Base-by-base conservation (phyloP, 2,888 invertebrate species). In the Sesia apiformis region DNA sequence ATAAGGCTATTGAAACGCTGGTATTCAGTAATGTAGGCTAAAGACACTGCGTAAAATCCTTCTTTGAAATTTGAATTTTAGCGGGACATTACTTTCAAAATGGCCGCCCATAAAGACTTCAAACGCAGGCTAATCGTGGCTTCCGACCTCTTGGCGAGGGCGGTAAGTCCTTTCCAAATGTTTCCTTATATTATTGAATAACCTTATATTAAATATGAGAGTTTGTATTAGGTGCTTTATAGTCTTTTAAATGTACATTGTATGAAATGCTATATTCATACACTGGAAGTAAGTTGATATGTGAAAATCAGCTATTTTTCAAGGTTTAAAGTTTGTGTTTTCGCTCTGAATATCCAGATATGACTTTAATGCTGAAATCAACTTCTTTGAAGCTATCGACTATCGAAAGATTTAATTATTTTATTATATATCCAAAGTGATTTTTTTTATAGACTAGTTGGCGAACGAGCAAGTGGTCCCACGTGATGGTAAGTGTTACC, bases 41-140 rank as follows among this genome's bases (percentile, higher is more conserved):
- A 74, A 76, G 78, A 74, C 73, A 78, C 82, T 79, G 72, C 64
- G 66, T 69, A 65, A 68, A 71, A 71, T 64, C 69, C 70, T 72
- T 79, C 79, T 82, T 82, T 76, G 76, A 81, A 81, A 82, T 84
- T 85, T 81, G 81, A 82, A 84, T 85, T 83, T 81, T 70, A 78
- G 78, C 77, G 77, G 78, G 75, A 76, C 79, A 84, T 87, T 87
- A 84, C 78, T 76, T 74, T 72, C 76, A 74, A 78, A 84, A 86
- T 82, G 82, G 78, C 80, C 78, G 78, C 78, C 81, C 72, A 84
- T 86, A 87, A 86, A 84, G 84, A 85, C 84, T 80, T 86, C 84
- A 85, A 86, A 84, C 83, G 85, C 79, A 76, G 77, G 78, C 85
- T 87, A 87, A 87, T 87, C 85, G 84, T 72, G 78, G 78, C 84